A percentile compares a stretch with the other conserved stretches of the same genome.
These are phyloP conservation scores for Cladopsammia gracilis DNA, from an alignment of 64 coral and sea anemone species.

Conservation along the genomic window DNA sequence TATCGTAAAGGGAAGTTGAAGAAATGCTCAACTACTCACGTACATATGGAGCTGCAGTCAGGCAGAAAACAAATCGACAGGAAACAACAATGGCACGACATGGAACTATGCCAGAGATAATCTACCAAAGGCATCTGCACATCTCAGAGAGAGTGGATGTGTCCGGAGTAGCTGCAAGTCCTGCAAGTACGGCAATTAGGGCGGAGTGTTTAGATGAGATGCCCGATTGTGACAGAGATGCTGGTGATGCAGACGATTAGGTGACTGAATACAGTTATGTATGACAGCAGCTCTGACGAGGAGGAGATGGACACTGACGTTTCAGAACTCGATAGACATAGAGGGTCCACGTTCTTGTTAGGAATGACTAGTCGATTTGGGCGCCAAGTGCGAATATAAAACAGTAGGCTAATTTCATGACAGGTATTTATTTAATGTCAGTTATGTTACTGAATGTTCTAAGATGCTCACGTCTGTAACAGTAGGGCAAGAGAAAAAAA, in stretches of 20 bases:
- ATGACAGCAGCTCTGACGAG: not conserved
- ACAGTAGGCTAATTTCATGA: not conserved
- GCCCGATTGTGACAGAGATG: constrained; percentile 5
- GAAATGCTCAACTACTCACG: constrained; percentile 45
- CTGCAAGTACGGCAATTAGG: not conserved
- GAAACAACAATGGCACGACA: too few species aligned
- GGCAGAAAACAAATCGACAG: too few species aligned
- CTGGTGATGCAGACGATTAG: not conserved
- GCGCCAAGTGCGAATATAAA: not conserved
- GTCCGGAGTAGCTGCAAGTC: constrained; percentile 7
- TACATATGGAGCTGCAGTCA: constrained; percentile 39
- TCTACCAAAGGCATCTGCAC: too few species aligned
- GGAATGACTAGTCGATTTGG: not conserved
- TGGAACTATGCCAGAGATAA: too few species aligned
- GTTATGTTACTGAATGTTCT: constrained; percentile 4
- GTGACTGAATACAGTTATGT: not conserved
- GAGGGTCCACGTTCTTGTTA: constrained; percentile 3
- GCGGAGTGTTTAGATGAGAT: not conserved
- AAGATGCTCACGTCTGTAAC: not conserved
- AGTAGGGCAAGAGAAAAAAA: not conserved
- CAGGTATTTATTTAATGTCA: constrained; percentile 8
- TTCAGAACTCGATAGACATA: constrained; percentile 4
- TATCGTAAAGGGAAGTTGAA: constrained; percentile 13
- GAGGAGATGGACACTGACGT: not conserved
- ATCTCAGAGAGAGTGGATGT: not conserved